Evolutionary conservation across 1,140 invertebrate genomes (phyloP).

Genomic region (Drosophila ficusphila): DNA sequence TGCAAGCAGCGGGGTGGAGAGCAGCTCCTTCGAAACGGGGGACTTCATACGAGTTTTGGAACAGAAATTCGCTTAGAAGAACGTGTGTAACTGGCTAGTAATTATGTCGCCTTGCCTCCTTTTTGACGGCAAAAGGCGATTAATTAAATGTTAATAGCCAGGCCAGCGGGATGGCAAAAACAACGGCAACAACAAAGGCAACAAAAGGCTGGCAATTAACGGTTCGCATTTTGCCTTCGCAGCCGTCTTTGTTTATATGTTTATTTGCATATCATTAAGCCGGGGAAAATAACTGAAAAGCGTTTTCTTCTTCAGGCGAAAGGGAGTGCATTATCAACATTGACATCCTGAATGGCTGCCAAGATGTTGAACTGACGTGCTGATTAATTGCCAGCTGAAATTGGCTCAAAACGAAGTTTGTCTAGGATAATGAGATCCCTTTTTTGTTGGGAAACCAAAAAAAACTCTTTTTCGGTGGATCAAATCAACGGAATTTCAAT

Average conservation of each 20-base stretch:
- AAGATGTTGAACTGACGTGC: neutral
- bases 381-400: constrained; percentile 44
- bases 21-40: neutral
- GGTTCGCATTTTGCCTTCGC: constrained; percentile 35
- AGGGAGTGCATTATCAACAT: constrained; percentile 75
- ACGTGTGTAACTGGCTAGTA: constrained; percentile 71
- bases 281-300: constrained; percentile 57
- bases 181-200: constrained; percentile 19
- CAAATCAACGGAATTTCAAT: constrained; percentile 38
- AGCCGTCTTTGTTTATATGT: constrained; percentile 63
- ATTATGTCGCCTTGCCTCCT: constrained; percentile 64
- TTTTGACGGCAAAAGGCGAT: constrained; percentile 73
- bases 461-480: too few relatives aligned
- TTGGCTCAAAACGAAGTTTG: constrained; percentile 33
- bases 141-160: constrained; percentile 78
- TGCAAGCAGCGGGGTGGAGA: constrained; percentile 13
- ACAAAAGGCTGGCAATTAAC: constrained; percentile 64
- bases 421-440: constrained; percentile 32
- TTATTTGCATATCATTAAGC: constrained; percentile 81
- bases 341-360: constrained; percentile 16
- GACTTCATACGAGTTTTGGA: neutral
- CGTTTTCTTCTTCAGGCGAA: too few relatives aligned
- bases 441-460: neutral
- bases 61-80: constrained; percentile 65
- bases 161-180: constrained; percentile 28